Evolutionary conservation across 2,113 vertebrate genomes (phyloP), one percentile per base, ranked within the genome.

Genomic region (Ameiurus melas): DNA sequence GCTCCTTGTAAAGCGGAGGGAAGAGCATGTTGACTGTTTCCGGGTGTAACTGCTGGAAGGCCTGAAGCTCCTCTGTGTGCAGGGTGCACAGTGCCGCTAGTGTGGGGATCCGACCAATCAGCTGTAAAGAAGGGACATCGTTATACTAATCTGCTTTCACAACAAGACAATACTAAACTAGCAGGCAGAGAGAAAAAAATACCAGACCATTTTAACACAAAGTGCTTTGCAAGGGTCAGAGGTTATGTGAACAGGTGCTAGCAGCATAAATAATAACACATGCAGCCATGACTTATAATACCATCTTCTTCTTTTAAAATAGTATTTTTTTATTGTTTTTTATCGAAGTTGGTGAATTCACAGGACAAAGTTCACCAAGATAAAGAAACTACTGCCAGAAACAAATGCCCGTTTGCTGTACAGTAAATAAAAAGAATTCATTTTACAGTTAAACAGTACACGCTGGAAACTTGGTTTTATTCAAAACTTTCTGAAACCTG

Each of bases 1-100:
- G 97, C 95, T 99, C 98, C 96, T 99, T 99, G 95, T 99, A 99
- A 87, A 99, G 96, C 0, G 98, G 98, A 93, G 98, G 98, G 94
- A 99, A 99, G 89, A 99, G 97, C 90, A 98, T 96, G 91, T 97
- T 99, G 94, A 99, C 98, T 88, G 98, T 99, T 92, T 99, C 98
- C 62, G 98, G 98, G 94, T 99, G 98, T 89, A 98, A 96, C 93
- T 98, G 98, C 95, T 99, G 99, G 96, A 99, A 99, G 92, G 99
- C 96, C 96, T 99, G 98, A 81, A 99, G 97, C 95, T 99, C 99
- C 96, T 99, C 98, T 77, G 98, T 97, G 33, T 99, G 98, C 93
- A 99, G 97, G 90, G 99, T 99, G 95, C 98, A 99, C 95, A 99
- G 96, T 90, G 98, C 98, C 3, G 98, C 97, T 94, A 99, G 94